Base-by-base conservation (phyloP, 2,797 vertebrate genomes). In the Margarornis squamiger region DNA sequence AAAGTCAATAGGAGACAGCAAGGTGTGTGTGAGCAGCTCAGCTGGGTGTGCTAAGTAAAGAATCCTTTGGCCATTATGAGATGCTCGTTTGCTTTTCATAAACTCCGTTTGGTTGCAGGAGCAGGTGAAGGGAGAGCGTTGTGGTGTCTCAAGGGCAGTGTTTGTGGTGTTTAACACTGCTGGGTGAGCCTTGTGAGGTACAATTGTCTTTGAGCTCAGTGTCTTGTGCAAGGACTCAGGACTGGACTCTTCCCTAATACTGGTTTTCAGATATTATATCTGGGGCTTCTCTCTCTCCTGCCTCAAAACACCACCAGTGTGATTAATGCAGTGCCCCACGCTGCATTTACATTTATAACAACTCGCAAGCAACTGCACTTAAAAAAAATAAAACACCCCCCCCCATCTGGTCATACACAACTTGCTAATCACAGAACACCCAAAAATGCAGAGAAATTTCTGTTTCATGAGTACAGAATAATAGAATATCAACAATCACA, bases 271-370 rank as follows among this genome's bases (percentile, higher is more conserved):
- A 15, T 34, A 2, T 29, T 14, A 0, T 19, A 32, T 11, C 66
- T 34, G 14, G 15, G 62, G 5, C 36, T 36, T 27, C 24, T 49
- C n/a, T 58, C n/a, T 43, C 12, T 48, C 18, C n/a, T 68, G 41
- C 27, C 23, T 49, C 39, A 30, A 32, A 72, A 63, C 9, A 46
- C 7, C 45, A 14, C 29, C 57, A 20, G 2, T 7, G 49, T 14
- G 29, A 71, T 34, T 6, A 12, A 51, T 29, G 16, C 13, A 21
- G 27, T 6, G 32, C 5, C 22, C 34, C 19, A 27, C 2, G 0
- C 7, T 10, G 21, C 16, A 41, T 7, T 70, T 32, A 67, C 14
- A 17, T 38, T 46, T 76, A 6, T 5, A 9, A 15, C 4, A 19
- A 45, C 14, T 17, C 14, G 34, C 11, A 12, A 52, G 6, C 27